phyloP scores from a whole-genome alignment of 2,797 vertebrate species.

The Tachyglossus aculeatus region DNA sequence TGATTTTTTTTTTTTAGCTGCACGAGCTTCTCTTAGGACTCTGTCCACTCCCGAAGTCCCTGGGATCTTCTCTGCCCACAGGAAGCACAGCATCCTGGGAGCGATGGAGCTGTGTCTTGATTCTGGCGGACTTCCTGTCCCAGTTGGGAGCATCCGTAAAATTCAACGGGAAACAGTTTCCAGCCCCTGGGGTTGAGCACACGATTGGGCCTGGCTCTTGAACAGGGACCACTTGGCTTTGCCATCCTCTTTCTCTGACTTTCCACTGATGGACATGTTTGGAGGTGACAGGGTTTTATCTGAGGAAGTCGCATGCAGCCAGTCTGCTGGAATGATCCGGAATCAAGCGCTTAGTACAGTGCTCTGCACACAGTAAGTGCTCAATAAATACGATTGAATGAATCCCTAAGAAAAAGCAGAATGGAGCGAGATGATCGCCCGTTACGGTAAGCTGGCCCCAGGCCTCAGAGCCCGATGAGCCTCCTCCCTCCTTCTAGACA shows the following conservation, averaged over 20 bases:
- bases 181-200: constrained; percentile 19
- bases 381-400: no score
- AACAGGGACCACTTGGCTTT: constrained; percentile 23
- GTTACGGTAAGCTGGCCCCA: no score
- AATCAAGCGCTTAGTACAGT: no score
- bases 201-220: constrained; percentile 1
- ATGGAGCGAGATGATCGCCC: no score
- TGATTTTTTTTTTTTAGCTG: neutral
- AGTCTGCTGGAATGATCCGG: neutral
- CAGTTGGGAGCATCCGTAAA: neutral
- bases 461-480: neutral
- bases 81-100: neutral
- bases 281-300: neutral
- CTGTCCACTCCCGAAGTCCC: neutral
- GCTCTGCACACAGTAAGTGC: no score
- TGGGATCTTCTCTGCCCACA: neutral
- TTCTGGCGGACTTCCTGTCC: constrained; percentile 20
- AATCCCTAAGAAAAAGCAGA: no score
- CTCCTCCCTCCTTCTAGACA: neutral
- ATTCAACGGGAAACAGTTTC: constrained; percentile 2
- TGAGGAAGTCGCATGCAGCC: neutral
- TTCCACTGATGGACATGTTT: neutral
- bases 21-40: neutral
- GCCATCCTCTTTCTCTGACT: neutral
- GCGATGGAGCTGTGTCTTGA: neutral